phyloP scores from a whole-genome alignment of 2,113 vertebrate genomes.

The Oxyruncus cristatus region DNA sequence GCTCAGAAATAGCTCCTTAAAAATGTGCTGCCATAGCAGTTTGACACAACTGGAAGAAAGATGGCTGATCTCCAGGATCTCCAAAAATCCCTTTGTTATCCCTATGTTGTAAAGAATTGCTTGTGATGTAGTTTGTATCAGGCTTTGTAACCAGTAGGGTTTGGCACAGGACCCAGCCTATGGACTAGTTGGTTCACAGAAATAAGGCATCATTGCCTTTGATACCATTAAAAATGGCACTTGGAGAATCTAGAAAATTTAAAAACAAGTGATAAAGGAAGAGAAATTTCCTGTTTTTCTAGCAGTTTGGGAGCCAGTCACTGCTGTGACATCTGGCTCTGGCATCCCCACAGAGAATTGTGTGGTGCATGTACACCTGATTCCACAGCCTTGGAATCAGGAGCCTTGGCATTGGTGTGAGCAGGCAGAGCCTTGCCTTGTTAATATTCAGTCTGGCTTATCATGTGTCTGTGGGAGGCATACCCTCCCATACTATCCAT shows the following conservation, averaged over 20 bases:
- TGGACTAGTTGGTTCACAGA: background rate
- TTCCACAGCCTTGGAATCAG: background rate
- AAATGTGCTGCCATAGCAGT: background rate
- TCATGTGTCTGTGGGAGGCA: background rate
- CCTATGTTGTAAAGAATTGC: background rate
- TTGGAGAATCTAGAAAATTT: background rate
- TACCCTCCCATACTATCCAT: too few species aligned
- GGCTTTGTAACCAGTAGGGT: background rate
- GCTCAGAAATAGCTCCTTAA: background rate
- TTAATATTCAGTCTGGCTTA: background rate
- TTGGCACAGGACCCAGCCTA: background rate
- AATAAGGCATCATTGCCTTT: background rate
- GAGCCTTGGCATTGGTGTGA: background rate
- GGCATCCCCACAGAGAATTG: background rate
- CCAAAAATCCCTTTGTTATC: background rate
- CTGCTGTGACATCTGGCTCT: background rate
- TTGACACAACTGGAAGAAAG: background rate
- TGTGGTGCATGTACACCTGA: rapidly evolving
- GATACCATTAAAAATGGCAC: background rate
- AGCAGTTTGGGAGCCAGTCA: background rate
- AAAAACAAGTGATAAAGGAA: background rate
- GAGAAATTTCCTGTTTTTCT: background rate
- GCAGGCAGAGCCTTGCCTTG: background rate
- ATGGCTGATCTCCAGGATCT: background rate
- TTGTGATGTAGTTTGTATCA: background rate